These are phyloP conservation scores for Spizaetus ornatus DNA, from an alignment of 2,113 vertebrate genomes.

Conservation along the genomic window DNA sequence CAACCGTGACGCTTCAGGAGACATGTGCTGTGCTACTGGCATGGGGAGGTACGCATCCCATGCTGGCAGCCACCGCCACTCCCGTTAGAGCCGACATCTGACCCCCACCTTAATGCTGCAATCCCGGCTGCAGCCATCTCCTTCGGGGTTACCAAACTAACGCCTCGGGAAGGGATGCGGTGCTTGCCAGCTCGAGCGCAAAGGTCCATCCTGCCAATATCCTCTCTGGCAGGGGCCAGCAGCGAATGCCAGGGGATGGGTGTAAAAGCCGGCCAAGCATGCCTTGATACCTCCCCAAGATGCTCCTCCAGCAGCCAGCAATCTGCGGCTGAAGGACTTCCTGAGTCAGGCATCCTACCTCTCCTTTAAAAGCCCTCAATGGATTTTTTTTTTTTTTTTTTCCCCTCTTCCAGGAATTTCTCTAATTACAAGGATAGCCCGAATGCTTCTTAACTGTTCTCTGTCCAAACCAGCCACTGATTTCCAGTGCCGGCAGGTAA, in stretches of 20 bases:
- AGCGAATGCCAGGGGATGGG: background rate
- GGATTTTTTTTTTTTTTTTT: background rate
- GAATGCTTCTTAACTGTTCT: background rate
- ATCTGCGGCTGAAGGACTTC: background rate
- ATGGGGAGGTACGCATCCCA: background rate
- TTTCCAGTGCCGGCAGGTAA: background rate
- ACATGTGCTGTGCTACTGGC: background rate
- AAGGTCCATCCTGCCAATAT: background rate
- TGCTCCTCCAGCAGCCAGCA: fast-evolving
- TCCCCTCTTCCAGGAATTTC: background rate
- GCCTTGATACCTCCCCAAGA: background rate
- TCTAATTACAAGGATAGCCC: background rate
- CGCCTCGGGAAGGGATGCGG: fast-evolving
- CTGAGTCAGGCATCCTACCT: background rate
- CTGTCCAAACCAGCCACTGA: background rate
- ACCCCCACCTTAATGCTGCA: background rate
- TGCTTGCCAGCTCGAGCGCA: background rate
- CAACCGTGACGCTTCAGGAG: background rate
- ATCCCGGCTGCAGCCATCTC: background rate
- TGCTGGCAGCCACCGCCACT: background rate
- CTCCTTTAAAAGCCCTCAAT: slow-evolving; percentile 3
- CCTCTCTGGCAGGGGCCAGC: background rate
- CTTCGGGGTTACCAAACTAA: background rate
- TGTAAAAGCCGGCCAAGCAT: background rate
- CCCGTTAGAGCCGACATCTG: background rate